Conservation (phyloP, 2,888 invertebrate species). For the Hirtodrosophila confusa region DNA sequence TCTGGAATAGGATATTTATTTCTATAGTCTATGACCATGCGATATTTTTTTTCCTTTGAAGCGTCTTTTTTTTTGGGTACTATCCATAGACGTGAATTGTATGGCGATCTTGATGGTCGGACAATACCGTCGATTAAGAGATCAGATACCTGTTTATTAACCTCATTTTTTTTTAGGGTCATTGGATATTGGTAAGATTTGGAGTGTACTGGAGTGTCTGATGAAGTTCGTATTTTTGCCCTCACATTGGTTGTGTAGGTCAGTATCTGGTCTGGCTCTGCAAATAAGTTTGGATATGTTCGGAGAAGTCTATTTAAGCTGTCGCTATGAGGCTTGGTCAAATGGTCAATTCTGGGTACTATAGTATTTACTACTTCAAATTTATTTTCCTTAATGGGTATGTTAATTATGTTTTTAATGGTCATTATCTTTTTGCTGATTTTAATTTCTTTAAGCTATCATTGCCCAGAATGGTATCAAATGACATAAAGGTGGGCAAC, state of each 20-base stretch:
- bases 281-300: background rate
- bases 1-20: too few species aligned
- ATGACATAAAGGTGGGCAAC: background rate
- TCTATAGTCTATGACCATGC: conserved; percentile 28
- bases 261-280: background rate
- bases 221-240: background rate
- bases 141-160: too few species aligned
- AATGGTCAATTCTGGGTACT: background rate
- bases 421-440: background rate
- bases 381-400: conserved; percentile 5
- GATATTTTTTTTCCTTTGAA: conserved; percentile 9
- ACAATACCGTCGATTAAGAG: too few species aligned
- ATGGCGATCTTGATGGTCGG: too few species aligned
- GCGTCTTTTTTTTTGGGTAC: conserved; percentile 2
- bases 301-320: too few species aligned
- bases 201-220: background rate
- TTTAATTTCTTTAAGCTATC: conserved; percentile 6
- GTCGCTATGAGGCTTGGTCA: background rate
- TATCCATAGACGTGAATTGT: conserved; percentile 7
- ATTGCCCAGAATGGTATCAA: too few species aligned
- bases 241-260: background rate
- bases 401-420: background rate
- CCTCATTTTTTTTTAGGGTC: background rate
- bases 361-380: background rate
- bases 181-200: conserved; percentile 3